Evolutionary conservation across 2,797 vertebrate genomes (phyloP).

Genomic region (Muraenolepis orangiensis): DNA sequence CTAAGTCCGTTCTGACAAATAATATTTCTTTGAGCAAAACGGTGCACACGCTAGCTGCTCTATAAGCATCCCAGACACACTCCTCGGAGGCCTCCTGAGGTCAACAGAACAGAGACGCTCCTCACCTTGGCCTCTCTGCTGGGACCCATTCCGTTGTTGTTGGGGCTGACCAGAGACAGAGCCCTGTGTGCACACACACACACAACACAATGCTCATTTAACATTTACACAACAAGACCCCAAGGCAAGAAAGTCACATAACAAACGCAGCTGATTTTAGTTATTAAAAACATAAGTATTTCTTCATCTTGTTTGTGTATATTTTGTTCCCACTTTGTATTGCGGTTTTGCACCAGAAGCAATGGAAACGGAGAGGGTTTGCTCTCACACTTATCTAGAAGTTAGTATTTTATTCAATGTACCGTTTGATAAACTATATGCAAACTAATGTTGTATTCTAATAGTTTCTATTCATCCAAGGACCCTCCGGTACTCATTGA

Average conservation of each 20-base stretch:
- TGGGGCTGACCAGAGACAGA: slow-evolving; percentile 64
- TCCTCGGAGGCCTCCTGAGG: neutral
- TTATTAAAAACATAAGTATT: no score
- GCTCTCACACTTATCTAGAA: neutral
- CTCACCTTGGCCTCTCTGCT: slow-evolving; percentile 76
- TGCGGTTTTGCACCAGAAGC: neutral
- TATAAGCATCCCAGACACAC: neutral
- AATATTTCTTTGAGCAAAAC: no score
- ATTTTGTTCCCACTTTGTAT: no score
- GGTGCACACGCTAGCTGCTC: neutral
- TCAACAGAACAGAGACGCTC: neutral
- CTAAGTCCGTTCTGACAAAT: neutral
- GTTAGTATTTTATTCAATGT: neutral
- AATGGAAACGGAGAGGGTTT: no score
- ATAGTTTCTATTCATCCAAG: no score
- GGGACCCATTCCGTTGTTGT: slow-evolving; percentile 71
- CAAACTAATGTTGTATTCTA: no score
- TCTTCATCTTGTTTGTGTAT: no score
- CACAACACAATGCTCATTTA: slow-evolving; percentile 6
- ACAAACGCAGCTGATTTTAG: no score
- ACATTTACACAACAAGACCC: neutral
- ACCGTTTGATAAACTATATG: neutral
- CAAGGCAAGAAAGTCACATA: no score
- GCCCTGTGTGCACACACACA: slow-evolving; percentile 48
- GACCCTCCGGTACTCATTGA: neutral